phyloP scores from a whole-genome alignment of 92 coral and sea anemone species.

The Pocillopora grandis region DNA sequence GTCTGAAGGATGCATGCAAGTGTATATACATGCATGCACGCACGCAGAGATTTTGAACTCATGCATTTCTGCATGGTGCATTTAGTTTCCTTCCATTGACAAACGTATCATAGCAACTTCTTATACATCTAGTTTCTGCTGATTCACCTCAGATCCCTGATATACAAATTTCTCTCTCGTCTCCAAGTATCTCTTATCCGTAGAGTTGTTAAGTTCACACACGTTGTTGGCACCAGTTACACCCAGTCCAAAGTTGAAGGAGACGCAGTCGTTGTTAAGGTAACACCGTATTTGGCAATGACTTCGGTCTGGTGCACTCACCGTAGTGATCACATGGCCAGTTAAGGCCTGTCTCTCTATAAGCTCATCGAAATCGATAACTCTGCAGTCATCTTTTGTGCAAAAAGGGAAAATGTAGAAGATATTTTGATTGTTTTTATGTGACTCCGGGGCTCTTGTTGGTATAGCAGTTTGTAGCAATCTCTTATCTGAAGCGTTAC shows the following conservation, averaged over 20 bases:
- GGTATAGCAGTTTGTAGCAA: no score
- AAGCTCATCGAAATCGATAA: neutral
- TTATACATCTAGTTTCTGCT: no score
- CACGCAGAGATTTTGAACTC: no score
- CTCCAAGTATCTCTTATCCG: neutral
- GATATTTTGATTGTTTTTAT: no score
- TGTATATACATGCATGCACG: no score
- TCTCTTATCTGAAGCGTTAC: no score
- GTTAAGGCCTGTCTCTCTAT: neutral
- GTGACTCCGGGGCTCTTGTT: no score
- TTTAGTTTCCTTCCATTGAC: no score
- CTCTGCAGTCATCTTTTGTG: slow-evolving; percentile 10
- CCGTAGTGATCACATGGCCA: slow-evolving; percentile 16
- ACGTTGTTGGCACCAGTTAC: slow-evolving; percentile 6
- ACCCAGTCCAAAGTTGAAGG: slow-evolving; percentile 32
- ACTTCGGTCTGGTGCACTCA: neutral
- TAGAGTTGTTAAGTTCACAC: slow-evolving; percentile 41
- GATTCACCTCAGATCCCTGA: slow-evolving; percentile 22
- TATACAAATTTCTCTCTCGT: neutral
- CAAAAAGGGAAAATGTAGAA: neutral
- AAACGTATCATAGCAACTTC: no score
- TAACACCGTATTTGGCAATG: slow-evolving; percentile 12
- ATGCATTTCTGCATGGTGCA: no score
- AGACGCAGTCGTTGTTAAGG: slow-evolving; percentile 26
- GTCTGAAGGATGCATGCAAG: no score